Conservation (phyloP, 2,113 vertebrate genomes). For the Urocolius indicus region DNA sequence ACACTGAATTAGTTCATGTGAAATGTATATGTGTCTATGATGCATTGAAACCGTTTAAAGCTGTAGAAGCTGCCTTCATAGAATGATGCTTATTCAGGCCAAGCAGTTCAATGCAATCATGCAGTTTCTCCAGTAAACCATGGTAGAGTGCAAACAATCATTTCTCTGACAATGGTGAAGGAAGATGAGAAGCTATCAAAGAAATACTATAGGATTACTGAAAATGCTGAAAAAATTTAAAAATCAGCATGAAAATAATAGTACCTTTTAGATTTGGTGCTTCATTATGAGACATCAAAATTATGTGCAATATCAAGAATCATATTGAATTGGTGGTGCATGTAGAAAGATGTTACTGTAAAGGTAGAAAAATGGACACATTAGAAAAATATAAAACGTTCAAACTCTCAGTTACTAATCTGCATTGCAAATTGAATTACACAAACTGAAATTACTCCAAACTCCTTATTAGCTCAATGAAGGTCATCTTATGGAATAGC, state of each 20-base stretch:
- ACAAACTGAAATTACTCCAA: background rate
- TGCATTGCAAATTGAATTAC: background rate
- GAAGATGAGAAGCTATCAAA: background rate
- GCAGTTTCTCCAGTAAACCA: background rate
- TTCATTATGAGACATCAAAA: background rate
- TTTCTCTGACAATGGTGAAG: background rate
- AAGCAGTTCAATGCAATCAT: background rate
- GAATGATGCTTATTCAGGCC: background rate
- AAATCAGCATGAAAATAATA: background rate
- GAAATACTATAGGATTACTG: background rate
- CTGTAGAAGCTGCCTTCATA: background rate
- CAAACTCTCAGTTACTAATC: background rate
- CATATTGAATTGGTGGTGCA: background rate
- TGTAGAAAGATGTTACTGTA: background rate
- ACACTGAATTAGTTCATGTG: background rate
- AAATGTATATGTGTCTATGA: background rate
- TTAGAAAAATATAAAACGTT: background rate
- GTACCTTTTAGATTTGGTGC: background rate
- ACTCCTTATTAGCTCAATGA: background rate
- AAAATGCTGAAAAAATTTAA: background rate
- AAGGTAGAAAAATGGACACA: background rate
- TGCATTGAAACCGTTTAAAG: background rate
- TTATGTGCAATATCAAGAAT: background rate
- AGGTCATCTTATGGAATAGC: background rate
- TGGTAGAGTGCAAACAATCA: background rate